Conservation (phyloP, 2,888 invertebrate species). For the Hypercompe scribonia region DNA sequence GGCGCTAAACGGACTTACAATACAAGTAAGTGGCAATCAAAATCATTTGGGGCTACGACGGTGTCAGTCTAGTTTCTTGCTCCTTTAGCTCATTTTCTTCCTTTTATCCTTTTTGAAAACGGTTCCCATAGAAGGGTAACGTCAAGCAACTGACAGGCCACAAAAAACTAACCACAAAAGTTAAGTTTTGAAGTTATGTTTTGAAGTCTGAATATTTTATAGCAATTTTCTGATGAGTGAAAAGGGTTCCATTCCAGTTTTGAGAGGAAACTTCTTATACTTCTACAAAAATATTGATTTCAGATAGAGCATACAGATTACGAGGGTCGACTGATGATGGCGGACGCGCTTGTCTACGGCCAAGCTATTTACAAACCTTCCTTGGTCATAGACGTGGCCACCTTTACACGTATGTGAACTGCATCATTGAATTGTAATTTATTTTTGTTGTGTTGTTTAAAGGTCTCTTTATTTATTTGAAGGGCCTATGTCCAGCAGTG, state of each 20-base stretch:
- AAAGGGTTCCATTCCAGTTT: not conserved
- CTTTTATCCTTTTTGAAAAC: not conserved
- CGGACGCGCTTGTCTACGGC: conserved; percentile 93
- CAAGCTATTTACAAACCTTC: conserved; percentile 85
- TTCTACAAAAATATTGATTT: not conserved
- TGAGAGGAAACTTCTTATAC: not conserved
- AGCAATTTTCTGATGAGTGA: not conserved
- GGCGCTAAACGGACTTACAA: conserved; percentile 92
- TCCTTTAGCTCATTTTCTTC: not conserved
- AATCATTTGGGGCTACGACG: not conserved
- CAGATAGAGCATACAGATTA: conserved; percentile 92
- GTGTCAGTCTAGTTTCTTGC: not conserved
- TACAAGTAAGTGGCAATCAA: conserved; percentile 79
- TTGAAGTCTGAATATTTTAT: not conserved
- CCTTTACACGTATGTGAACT: conserved; percentile 84
- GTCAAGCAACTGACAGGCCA: not conserved
- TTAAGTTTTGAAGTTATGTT: not conserved
- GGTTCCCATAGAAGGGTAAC: not conserved
- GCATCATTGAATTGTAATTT: not conserved
- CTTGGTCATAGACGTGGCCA: conserved; percentile 90
- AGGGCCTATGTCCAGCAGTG: no score
- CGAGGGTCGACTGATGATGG: conserved; percentile 92
- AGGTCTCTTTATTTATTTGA: not conserved
- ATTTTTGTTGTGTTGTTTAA: no score
- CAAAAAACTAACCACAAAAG: not conserved